Evolutionary conservation across 1,140 invertebrate genomes (phyloP), one percentile per base, ranked within the genome.

Genomic region (Megalonaias nervosa): DNA sequence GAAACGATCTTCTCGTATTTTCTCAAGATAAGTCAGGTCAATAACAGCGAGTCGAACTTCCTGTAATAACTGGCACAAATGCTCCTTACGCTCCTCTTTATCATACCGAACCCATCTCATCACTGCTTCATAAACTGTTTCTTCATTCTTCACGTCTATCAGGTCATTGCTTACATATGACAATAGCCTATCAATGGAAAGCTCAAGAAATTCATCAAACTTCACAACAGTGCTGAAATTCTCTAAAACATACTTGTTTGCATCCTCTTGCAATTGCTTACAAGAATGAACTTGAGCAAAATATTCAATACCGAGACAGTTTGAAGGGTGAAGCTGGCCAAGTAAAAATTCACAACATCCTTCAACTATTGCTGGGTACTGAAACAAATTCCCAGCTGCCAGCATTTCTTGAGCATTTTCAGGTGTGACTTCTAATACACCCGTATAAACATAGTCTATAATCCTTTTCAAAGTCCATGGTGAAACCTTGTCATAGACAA

Each of bases 351-450:
- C 78, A 67, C 86, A 89, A 68, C 89, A 90, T 61, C 85, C 86
- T 55, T 89, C 84, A 59, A 91, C 88, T 57, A 92, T 89, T 56
- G 85, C 84, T 26, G 90, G 89, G 78, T 91, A 92, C 80, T 92
- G 89, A 65, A 92, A 89, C 81, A 91, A 84, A 66, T 86, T 87
- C 1, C 89, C 89, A 70, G 92, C 89, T 73, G 90, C 87, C 55
- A 92, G 81, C 65, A 92, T 78, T 70, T 91, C 89, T 70, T 92
- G 87, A 65, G 91, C 90, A 83, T 90, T 92, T 67, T 89, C 88
- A 21, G 85, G 82, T 23, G 85, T 91, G 67, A 92, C 91, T 81
- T 90, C 89, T 69, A 91, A 81, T 31, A 85, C 86, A 58, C 89
- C 89, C 38, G 88, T 90, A 70, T 92, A 91, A 3, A 89, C 87